A percentile compares a stretch with the other conserved stretches of the same genome.
Conservation (phyloP, 2,797 vertebrate genomes). For the Enteromius mattozi region DNA sequence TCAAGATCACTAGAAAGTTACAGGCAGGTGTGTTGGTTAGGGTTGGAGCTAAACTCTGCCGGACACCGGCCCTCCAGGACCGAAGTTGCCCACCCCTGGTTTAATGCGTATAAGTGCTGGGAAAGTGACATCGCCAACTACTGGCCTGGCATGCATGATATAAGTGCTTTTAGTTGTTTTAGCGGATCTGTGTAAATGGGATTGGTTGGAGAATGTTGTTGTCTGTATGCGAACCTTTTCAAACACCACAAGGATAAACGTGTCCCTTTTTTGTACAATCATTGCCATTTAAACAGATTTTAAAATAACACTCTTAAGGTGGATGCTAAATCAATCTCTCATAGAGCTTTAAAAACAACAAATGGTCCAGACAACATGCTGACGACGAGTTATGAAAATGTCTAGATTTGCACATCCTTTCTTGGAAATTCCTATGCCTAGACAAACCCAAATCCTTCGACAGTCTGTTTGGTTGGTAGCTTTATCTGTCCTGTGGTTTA, state of each 20-base stretch:
- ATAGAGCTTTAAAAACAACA: not conserved
- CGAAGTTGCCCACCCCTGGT: too few relatives aligned
- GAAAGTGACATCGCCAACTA: too few relatives aligned
- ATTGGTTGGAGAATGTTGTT: too few relatives aligned
- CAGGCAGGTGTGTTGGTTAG: too few relatives aligned
- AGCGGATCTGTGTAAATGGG: too few relatives aligned
- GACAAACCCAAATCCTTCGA: slow-evolving; percentile 29
- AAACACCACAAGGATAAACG: not conserved
- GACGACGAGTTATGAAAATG: not conserved
- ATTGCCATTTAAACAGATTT: not conserved
- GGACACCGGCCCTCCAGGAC: too few relatives aligned
- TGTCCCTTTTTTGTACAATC: not conserved
- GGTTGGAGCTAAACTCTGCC: too few relatives aligned
- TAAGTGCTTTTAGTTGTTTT: too few relatives aligned
- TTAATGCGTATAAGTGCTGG: not conserved
- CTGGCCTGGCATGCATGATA: too few relatives aligned
- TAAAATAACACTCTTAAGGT: not conserved
- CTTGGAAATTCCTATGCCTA: not conserved
- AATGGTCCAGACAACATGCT: too few relatives aligned
- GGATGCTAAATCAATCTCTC: not conserved
- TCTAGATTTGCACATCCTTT: not conserved
- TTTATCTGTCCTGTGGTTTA: slow-evolving; percentile 24
- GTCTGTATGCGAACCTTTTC: not conserved
- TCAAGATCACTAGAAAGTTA: too few relatives aligned
- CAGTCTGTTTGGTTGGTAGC: slow-evolving; percentile 33